Evolutionary conservation across 2,888 invertebrate genomes (phyloP), one percentile per base, ranked within the genome.

Genomic region (Drosophila atripex): DNA sequence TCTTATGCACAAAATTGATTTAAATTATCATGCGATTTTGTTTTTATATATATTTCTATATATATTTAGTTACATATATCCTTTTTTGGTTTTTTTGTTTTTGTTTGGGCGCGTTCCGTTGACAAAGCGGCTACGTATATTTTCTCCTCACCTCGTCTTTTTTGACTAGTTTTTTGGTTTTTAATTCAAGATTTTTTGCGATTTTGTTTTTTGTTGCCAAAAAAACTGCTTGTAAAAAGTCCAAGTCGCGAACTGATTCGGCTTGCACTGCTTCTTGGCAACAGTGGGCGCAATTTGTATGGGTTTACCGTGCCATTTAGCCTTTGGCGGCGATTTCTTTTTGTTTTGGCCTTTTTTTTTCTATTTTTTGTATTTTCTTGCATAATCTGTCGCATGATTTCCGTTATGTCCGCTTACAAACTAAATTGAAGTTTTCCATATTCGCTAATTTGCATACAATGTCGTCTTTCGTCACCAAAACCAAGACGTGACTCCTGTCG

Each of bases 41-140:
- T 7, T 25, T 63, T 45, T 49, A 16, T n/a, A 14, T 57, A 57
- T 47, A 35, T 43, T 55, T 28, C 25, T 49, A 11, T 41, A 41
- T 63, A 47, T 47, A 61, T 23, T 54, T 53, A 55, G 43, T 45
- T 28, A 45, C 21, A 39, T 25, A 30, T 18, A 25, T 21, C 14
- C 28, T 23, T 30, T 39, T 53, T 56, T 38, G 38, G 11, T 41
- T 57, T 28, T 43, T 43, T 49, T 18, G 49, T 35, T 46, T 55
- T 35, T 46, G 25, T 66, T 78, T 77, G 80, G 80, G 80, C 80
- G 80, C 80, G 76, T 82, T 82, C 76, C 64, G 73, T 82, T 69
- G 80, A 82, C 80, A 76, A 80, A 75, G 80, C 80, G 80, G 80
- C 80, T 82, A 80, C 66, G 66, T 85, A 69, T 73, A 59, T 51